Evolutionary conservation across 2,888 invertebrate species (phyloP).

Genomic region (Synanthedon tipuliformis): DNA sequence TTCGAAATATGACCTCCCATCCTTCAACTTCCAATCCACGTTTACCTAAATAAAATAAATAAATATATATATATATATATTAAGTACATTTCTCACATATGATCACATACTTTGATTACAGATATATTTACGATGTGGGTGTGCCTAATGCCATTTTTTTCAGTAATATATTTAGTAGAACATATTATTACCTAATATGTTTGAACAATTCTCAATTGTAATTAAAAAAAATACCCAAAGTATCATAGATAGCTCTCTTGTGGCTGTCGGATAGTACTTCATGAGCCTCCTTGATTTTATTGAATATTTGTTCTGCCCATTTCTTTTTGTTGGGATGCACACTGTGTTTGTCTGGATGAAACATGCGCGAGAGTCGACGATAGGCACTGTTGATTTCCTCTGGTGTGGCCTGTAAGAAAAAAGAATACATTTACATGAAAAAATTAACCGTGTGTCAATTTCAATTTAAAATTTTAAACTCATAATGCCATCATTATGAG

Average conservation of each 20-base stretch:
- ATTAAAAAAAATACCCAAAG: conserved; percentile 46
- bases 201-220: too few species aligned
- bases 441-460: neutral
- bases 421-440: conserved; percentile 1
- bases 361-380: conserved; percentile 88
- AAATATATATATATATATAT: neutral
- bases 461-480: too few species aligned
- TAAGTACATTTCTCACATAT: neutral
- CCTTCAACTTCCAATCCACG: conserved; percentile 94
- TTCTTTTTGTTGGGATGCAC: conserved; percentile 82
- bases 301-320: conserved; percentile 93
- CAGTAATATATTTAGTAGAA: too few species aligned
- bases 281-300: conserved; percentile 92
- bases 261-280: conserved; percentile 95
- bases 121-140: too few species aligned
- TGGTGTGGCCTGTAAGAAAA: conserved; percentile 78
- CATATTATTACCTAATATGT: too few species aligned
- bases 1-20: conserved; percentile 93
- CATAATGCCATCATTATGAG: neutral
- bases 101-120: too few species aligned
- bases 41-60: conserved; percentile 77
- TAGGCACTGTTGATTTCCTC: conserved; percentile 97
- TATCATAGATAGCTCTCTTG: conserved; percentile 94
- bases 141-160: too few species aligned
- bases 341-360: conserved; percentile 97